A percentile compares a stretch with the other conserved stretches of the same genome.
These are phyloP conservation scores for Patella ulyssiponensis DNA, from an alignment of 2,888 invertebrate species.

Conservation along the genomic window DNA sequence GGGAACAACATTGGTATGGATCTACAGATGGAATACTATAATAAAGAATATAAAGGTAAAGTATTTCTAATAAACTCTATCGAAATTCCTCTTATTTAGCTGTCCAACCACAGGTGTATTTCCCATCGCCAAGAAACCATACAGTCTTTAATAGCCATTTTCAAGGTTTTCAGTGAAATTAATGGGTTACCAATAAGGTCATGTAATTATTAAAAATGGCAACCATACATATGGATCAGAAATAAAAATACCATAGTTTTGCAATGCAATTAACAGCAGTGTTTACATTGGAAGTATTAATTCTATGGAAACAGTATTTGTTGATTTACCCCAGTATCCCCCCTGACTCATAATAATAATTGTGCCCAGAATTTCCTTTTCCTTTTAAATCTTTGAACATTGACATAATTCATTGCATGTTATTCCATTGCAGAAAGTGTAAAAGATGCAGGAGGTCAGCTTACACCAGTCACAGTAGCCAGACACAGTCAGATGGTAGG, in stretches of 20 bases:
- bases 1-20: conserved; percentile 43
- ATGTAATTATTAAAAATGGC: no score
- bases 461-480: conserved; percentile 27
- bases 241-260: neutral
- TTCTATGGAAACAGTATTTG: neutral
- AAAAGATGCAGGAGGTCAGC: conserved; percentile 33
- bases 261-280: neutral
- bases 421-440: conserved; percentile 30
- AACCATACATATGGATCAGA: neutral
- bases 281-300: neutral
- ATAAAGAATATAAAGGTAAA: conserved; percentile 15
- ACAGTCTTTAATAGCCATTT: no score
- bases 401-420: neutral
- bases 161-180: no score
- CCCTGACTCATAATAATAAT: no score
- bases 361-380: no score
- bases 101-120: no score
- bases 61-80: no score
- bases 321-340: no score
- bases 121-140: no score
- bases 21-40: conserved; percentile 42
- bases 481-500: conserved; percentile 41
- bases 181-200: no score
- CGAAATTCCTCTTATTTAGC: no score
- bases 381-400: no score